Evolutionary conservation across 2,113 vertebrate genomes (phyloP).

Genomic region (Hippocampus comes): DNA sequence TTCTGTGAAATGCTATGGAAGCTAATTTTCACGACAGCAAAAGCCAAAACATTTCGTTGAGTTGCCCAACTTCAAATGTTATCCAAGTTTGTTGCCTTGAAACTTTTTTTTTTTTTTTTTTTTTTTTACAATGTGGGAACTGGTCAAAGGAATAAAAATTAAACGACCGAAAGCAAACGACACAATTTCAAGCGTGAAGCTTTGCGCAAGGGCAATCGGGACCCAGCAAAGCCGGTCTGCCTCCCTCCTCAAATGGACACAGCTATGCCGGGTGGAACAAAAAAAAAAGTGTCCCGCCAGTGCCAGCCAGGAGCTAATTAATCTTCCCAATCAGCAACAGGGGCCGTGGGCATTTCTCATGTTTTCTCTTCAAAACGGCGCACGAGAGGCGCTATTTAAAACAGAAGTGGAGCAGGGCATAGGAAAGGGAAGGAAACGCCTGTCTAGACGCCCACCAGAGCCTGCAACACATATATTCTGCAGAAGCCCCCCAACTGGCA

Average conservation of each 20-base stretch:
- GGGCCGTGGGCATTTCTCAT: slow-evolving; percentile 68
- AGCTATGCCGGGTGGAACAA: slow-evolving; percentile 52
- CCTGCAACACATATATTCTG: slow-evolving; percentile 66
- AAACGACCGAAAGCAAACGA: too few relatives aligned
- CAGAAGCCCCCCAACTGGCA: slow-evolving; percentile 55
- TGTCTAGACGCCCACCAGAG: slow-evolving; percentile 75
- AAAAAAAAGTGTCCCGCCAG: slow-evolving; percentile 46
- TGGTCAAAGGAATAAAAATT: too few relatives aligned
- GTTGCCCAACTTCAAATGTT: too few relatives aligned
- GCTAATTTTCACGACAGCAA: too few relatives aligned
- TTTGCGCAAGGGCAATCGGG: neutral
- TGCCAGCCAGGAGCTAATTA: slow-evolving; percentile 68
- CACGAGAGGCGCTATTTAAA: slow-evolving; percentile 63
- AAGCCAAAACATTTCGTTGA: too few relatives aligned
- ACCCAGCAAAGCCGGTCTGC: slow-evolving; percentile 25
- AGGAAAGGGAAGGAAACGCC: slow-evolving; percentile 73
- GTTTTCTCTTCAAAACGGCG: slow-evolving; percentile 60
- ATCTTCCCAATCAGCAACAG: slow-evolving; percentile 74
- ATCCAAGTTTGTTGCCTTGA: too few relatives aligned
- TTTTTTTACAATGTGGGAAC: too few relatives aligned
- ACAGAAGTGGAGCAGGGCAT: slow-evolving; percentile 70
- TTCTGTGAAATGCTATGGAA: too few relatives aligned
- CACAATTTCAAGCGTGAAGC: neutral
- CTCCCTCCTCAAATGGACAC: slow-evolving; percentile 11
- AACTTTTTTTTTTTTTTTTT: too few relatives aligned